phyloP scores from a whole-genome alignment of 2,113 vertebrate genomes.

The Calyptomena viridis region DNA sequence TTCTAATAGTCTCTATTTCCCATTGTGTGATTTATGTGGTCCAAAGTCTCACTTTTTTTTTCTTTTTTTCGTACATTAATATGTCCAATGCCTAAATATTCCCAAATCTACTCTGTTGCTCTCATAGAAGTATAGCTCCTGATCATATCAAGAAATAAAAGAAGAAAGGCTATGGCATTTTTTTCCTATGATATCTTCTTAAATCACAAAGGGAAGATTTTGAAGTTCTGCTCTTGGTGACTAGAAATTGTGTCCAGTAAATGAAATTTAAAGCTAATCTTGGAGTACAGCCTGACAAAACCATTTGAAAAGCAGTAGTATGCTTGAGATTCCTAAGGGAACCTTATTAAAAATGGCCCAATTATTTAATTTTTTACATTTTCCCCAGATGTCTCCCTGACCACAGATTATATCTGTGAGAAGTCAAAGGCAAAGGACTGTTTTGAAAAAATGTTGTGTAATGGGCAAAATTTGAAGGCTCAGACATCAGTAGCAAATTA shows the following conservation, averaged over 20 bases:
- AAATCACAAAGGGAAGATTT: not conserved
- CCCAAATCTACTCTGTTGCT: not conserved
- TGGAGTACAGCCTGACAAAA: not conserved
- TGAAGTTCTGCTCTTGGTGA: not conserved
- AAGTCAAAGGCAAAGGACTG: not conserved
- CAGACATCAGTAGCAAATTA: not conserved
- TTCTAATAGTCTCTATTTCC: not conserved
- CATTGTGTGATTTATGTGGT: not conserved
- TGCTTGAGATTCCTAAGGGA: not conserved
- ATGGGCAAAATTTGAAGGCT: not conserved
- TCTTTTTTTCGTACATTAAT: not conserved
- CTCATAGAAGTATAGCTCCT: not conserved
- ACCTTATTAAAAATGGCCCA: not conserved
- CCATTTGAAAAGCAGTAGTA: not conserved
- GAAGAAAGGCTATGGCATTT: not conserved
- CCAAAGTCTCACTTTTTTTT: not conserved
- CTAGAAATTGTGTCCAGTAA: not conserved
- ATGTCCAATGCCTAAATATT: not conserved
- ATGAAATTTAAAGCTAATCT: not conserved
- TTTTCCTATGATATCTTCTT: not conserved
- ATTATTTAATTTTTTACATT: not conserved
- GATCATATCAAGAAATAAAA: not conserved
- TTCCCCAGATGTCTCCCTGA: not conserved
- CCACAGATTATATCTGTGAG: not conserved
- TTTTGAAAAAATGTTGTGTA: not conserved